phyloP scores from a whole-genome alignment of 2,888 invertebrate species.

The Invenusta paracnida region DNA sequence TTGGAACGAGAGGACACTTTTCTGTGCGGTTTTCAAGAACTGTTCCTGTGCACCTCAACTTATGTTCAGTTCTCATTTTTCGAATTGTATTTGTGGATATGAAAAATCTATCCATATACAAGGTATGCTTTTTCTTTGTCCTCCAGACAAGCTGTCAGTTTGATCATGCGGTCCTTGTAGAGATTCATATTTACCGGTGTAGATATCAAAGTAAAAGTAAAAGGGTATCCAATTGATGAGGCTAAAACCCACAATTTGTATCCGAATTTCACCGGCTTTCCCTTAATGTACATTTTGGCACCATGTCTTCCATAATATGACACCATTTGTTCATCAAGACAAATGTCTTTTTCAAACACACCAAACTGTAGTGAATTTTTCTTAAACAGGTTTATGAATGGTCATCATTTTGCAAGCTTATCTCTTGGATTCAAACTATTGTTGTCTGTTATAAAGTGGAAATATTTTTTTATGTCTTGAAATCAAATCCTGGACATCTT shows the following conservation, averaged over 20 bases:
- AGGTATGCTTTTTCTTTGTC: background rate
- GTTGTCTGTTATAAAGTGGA: constrained; percentile 44
- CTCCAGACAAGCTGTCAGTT: background rate
- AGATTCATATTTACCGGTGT: background rate
- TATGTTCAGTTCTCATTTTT: background rate
- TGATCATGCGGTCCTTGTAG: background rate
- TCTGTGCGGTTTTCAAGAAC: background rate
- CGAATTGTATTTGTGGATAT: background rate
- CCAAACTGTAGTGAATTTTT: constrained; percentile 41
- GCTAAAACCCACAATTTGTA: constrained; percentile 47
- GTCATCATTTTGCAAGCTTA: constrained; percentile 45
- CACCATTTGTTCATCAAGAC: constrained; percentile 55
- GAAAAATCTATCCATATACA: background rate
- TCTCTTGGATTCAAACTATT: constrained; percentile 41
- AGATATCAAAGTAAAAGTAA: constrained; percentile 26
- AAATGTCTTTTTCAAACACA: constrained; percentile 35
- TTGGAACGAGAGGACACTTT: background rate
- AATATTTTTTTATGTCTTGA: constrained; percentile 45
- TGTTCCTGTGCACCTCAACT: background rate
- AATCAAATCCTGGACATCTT: constrained; percentile 43
- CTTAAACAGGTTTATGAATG: constrained; percentile 44
- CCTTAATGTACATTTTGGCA: constrained; percentile 47
- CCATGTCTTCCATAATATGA: constrained; percentile 53
- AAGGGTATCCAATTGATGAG: constrained; percentile 36
- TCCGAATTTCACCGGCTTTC: constrained; percentile 49